Conservation (phyloP, 1,140 invertebrate genomes). For the Neodiprion virginianus region DNA sequence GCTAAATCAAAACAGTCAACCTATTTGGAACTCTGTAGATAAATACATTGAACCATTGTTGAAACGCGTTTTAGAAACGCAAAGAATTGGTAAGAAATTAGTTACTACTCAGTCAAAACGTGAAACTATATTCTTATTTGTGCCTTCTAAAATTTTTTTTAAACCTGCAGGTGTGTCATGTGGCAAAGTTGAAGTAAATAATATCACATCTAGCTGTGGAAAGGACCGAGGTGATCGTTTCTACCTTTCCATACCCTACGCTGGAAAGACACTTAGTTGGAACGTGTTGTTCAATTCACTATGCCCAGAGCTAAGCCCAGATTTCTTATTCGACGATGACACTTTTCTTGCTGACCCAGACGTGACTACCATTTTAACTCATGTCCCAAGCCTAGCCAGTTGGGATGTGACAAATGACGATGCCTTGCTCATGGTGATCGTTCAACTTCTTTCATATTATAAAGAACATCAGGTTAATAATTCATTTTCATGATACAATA, state of each 20-base stretch:
- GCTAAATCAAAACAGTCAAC: neutral
- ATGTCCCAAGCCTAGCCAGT: slow-evolving; percentile 64
- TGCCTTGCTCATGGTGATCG: slow-evolving; percentile 62
- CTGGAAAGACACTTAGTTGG: slow-evolving; percentile 47
- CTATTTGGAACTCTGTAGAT: neutral
- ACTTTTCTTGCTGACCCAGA: slow-evolving; percentile 63
- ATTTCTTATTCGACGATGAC: slow-evolving; percentile 65
- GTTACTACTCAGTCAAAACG: neutral
- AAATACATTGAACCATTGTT: neutral
- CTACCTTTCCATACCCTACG: slow-evolving; percentile 52
- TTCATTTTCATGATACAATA: neutral
- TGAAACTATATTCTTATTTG: neutral
- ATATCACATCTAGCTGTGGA: slow-evolving; percentile 29
- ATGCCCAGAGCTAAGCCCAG: slow-evolving; percentile 51
- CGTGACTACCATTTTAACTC: slow-evolving; percentile 53
- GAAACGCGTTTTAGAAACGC: neutral
- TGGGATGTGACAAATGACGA: slow-evolving; percentile 64
- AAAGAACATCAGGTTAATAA: slow-evolving; percentile 62
- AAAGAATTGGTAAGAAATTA: neutral
- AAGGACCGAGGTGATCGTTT: slow-evolving; percentile 46
- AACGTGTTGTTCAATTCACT: slow-evolving; percentile 51
- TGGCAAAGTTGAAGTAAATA: slow-evolving; percentile 23
- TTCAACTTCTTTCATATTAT: slow-evolving; percentile 62
- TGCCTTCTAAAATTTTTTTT: too few relatives aligned
- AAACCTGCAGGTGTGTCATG: slow-evolving; percentile 30